These are phyloP conservation scores for Falco novaeseelandiae DNA, from an alignment of 2,797 vertebrate species.

Conservation along the genomic window DNA sequence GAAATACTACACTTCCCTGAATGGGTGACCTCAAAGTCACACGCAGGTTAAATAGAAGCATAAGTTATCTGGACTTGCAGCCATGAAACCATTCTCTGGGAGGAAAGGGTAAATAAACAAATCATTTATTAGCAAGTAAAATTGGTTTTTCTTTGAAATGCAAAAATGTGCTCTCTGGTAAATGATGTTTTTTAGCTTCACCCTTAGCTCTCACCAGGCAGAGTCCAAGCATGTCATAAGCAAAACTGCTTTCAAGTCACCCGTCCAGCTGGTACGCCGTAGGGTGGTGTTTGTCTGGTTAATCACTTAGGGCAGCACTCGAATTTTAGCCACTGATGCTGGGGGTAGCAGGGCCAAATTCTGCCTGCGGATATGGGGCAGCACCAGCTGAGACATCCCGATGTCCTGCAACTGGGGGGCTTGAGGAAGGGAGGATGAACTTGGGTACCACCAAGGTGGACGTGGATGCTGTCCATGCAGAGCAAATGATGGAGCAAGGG, in stretches of 20 bases:
- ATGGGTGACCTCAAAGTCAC: constrained; percentile 23
- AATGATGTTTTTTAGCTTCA: constrained; percentile 47
- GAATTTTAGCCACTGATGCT: neutral
- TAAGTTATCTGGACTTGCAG: constrained; percentile 57
- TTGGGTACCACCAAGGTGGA: neutral
- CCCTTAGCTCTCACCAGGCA: constrained; percentile 15
- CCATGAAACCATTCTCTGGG: constrained; percentile 53
- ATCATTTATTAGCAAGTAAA: constrained; percentile 73
- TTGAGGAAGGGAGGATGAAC: neutral
- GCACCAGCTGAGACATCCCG: fast-evolving
- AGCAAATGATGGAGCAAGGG: neutral
- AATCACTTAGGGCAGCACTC: neutral
- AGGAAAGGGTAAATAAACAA: constrained; percentile 76
- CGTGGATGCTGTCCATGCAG: neutral
- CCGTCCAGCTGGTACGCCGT: neutral
- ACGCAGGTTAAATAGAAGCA: constrained; percentile 35
- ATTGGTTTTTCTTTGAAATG: constrained; percentile 74
- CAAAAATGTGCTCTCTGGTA: constrained; percentile 61
- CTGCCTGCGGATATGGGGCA: neutral
- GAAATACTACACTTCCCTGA: constrained; percentile 25
- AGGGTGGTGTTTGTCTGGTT: neutral
- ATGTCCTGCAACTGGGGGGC: neutral
- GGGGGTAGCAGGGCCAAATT: neutral
- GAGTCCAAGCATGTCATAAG: neutral
- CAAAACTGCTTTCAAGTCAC: constrained; percentile 17